Evolutionary conservation across 2,797 vertebrate species (phyloP).

Genomic region (Bufotes viridis): DNA sequence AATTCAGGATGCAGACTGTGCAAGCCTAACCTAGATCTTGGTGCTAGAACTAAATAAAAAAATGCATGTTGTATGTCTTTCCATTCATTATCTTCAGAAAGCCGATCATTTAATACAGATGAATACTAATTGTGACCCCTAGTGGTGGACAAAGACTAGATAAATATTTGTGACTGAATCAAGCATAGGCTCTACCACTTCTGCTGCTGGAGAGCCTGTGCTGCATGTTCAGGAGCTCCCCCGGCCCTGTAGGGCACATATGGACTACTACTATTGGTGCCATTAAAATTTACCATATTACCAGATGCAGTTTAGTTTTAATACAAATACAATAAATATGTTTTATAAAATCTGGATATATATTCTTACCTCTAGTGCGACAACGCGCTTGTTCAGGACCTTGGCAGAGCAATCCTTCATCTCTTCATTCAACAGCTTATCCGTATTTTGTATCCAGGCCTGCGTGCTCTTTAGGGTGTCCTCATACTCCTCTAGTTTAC

Average conservation of each 20-base stretch:
- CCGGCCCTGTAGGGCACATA: background rate
- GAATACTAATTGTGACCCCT: background rate
- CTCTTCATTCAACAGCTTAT: constrained; percentile 78
- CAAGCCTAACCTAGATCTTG: no score
- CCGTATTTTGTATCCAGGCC: constrained; percentile 84
- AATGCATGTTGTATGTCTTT: background rate
- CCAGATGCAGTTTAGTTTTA: background rate
- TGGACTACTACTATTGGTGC: background rate
- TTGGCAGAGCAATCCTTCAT: constrained; percentile 79
- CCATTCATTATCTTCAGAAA: background rate
- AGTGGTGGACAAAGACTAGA: background rate
- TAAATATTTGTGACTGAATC: background rate
- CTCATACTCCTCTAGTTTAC: constrained; percentile 85
- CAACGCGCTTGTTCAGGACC: constrained; percentile 77
- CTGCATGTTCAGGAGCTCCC: background rate
- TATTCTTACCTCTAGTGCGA: constrained; percentile 82
- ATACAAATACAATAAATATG: background rate
- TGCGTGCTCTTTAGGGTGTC: constrained; percentile 84
- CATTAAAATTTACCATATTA: background rate
- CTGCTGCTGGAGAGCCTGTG: background rate
- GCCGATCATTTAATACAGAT: background rate
- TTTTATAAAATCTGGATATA: background rate
- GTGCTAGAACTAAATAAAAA: background rate
- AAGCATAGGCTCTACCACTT: background rate
- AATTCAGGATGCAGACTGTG: no score